Base-by-base conservation (phyloP, 2,888 invertebrate species). In the Sacculina carcini region DNA sequence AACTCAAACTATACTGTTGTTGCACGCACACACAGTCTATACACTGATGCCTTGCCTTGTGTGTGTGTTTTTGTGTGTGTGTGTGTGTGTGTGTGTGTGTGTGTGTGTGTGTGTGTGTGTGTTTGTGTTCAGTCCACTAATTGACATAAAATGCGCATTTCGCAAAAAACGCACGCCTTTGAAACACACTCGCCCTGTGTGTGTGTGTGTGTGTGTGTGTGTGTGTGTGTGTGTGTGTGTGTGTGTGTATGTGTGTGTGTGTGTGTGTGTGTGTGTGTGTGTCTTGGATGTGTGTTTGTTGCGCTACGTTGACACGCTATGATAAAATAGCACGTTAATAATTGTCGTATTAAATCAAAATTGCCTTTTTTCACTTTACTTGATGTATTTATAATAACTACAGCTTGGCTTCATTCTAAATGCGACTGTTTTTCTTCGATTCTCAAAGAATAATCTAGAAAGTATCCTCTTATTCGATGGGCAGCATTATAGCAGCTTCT, bases 71-170 rank as follows among this genome's bases (percentile, higher is more conserved):
- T 31, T 50, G 42, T 40, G 29, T 50, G 29, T 50, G 42, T 40
- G 29, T 40, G 39, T 50, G 42, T 50, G 42, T 50, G 50, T 50
- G 36, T 49, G 49, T 36, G 49, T 36, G 49, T 36, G 49, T 49
- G 49, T 49, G 36, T 49, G 49, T 49, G 49, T 49, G 49, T 49
- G 49, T 48, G 49, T 48, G 49, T 48, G 48, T 48, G 29, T 48
- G 48, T 50, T 36, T 49, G 49, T 49, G 36, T 49, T 36, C n/a
- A n/a, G n/a, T n/a, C n/a, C n/a, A n/a, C n/a, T n/a, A n/a, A n/a
- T n/a, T n/a, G n/a, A n/a, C n/a, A n/a, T n/a, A n/a, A n/a, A n/a
- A n/a, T n/a, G n/a, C n/a, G n/a, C n/a, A n/a, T n/a, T n/a, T n/a
- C n/a, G n/a, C n/a, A n/a, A n/a, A n/a, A n/a, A n/a, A n/a, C n/a